Evolutionary conservation across 2,888 invertebrate species (phyloP).

Genomic region (Hydrotaea diabolus): DNA sequence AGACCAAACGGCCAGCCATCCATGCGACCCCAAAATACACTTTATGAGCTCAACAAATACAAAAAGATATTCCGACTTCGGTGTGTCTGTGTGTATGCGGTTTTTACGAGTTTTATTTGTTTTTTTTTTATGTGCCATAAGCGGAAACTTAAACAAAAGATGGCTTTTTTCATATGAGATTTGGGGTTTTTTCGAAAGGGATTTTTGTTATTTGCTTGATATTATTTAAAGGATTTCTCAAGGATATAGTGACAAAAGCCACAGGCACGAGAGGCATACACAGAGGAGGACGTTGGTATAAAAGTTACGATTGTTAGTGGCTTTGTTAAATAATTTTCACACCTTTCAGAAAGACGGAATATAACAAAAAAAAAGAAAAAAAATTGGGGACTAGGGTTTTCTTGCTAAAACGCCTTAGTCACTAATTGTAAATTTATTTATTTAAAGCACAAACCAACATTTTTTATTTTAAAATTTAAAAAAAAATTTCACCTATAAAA

Average conservation of each 20-base stretch:
- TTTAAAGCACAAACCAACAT: no score
- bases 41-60: slow-evolving; percentile 22
- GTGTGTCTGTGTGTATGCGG: not conserved
- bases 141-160: slow-evolving; percentile 65
- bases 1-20: not conserved
- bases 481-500: no score
- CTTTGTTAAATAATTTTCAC: slow-evolving; percentile 63
- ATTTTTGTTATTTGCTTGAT: slow-evolving; percentile 36
- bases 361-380: not conserved
- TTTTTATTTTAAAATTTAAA: no score
- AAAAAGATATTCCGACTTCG: not conserved
- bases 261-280: not conserved
- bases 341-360: slow-evolving; percentile 40
- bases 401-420: no score
- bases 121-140: slow-evolving; percentile 36
- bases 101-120: slow-evolving; percentile 29
- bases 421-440: no score
- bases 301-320: slow-evolving; percentile 57
- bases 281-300: slow-evolving; percentile 10
- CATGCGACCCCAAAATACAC: slow-evolving; percentile 28
- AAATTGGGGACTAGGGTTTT: no score
- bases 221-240: slow-evolving; percentile 36
- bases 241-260: slow-evolving; percentile 36
- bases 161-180: slow-evolving; percentile 48
- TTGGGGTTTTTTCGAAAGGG: not conserved